Evolutionary conservation across 2,888 invertebrate genomes (phyloP).

Genomic region (Trileptium ribeirensis): DNA sequence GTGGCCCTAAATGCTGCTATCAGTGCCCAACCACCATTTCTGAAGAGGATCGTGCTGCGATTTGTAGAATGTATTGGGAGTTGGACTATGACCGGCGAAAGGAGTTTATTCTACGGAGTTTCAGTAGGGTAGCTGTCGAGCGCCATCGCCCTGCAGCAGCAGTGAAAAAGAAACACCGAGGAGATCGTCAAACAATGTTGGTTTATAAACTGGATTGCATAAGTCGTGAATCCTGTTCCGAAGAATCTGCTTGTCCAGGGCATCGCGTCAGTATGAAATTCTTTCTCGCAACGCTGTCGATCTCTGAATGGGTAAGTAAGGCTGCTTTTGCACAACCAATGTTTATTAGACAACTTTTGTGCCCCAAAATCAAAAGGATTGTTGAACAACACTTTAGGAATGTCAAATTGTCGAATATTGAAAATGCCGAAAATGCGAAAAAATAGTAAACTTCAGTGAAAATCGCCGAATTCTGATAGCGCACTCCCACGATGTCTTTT

Average conservation of each 20-base stretch:
- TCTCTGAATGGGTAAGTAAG: background rate
- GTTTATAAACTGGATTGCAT: background rate
- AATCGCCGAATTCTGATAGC: too few species aligned
- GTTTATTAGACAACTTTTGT: too few species aligned
- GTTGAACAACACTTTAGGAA: too few species aligned
- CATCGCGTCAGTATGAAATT: background rate
- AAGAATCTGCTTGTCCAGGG: background rate
- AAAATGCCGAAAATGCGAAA: too few species aligned
- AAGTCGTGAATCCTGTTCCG: background rate
- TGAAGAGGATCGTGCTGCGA: background rate
- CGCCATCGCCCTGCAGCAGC: constrained; percentile 5
- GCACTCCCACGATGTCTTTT: too few species aligned
- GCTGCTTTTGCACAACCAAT: background rate
- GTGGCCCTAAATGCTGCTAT: background rate
- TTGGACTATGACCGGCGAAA: background rate
- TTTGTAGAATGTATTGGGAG: background rate
- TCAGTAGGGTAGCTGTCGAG: background rate
- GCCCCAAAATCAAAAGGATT: too few species aligned
- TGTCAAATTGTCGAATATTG: too few species aligned
- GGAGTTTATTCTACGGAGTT: background rate
- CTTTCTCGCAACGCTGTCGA: background rate
- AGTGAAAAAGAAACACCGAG: too few species aligned
- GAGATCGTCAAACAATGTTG: too few species aligned
- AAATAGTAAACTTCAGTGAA: too few species aligned
- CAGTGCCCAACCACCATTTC: background rate